Evolutionary conservation across 2,113 vertebrate species (phyloP).

Genomic region (Murina feae): DNA sequence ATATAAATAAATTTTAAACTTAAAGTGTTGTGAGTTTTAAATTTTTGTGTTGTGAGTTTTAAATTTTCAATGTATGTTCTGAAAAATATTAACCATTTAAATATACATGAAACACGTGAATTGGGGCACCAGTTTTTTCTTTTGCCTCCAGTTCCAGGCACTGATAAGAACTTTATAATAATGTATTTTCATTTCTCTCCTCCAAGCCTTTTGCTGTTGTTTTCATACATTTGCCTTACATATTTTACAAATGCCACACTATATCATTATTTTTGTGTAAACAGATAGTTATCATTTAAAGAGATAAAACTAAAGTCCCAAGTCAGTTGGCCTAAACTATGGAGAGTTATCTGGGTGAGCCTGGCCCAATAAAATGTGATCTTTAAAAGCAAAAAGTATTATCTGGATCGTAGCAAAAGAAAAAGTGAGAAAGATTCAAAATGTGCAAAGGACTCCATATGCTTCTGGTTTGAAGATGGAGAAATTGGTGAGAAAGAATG

Average conservation of each 20-base stretch:
- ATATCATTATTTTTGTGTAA: neutral
- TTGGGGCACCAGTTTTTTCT: neutral
- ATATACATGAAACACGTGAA: neutral
- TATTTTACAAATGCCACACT: neutral
- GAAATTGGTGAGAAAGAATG: neutral
- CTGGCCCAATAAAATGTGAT: neutral
- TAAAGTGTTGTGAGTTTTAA: neutral
- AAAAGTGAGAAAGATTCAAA: neutral
- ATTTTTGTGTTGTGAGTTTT: neutral
- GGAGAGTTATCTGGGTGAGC: neutral
- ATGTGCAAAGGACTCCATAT: neutral
- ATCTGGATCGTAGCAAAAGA: neutral
- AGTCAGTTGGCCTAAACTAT: neutral
- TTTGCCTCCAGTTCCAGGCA: neutral
- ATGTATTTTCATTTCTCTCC: neutral
- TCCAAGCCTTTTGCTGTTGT: neutral
- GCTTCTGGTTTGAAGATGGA: neutral
- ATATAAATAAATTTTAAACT: neutral
- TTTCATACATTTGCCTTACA: neutral
- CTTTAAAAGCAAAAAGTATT: neutral
- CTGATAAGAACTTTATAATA: neutral
- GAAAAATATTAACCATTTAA: neutral
- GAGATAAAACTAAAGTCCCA: neutral
- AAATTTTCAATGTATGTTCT: neutral
- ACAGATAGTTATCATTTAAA: neutral